Percentiles rank a stretch among this genome's conserved stretches.
Evolutionary conservation across 1,140 invertebrate genomes (phyloP).

Genomic region (Drosophila kurseongensis): DNA sequence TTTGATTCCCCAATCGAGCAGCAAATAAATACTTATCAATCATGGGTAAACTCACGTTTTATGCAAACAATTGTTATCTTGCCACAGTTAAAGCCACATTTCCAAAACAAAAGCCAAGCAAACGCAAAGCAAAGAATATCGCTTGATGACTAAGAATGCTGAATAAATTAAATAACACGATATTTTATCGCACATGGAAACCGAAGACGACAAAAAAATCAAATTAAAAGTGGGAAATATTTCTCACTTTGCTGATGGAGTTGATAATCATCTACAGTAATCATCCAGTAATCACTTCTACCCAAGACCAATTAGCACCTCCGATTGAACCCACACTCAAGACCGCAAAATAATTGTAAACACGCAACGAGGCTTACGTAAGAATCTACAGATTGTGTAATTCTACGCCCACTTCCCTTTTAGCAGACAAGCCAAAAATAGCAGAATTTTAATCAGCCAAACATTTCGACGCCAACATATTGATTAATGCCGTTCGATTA

Average conservation of each 20-base stretch:
- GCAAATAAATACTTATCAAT: conserved; percentile 40
- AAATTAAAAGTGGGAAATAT: conserved; percentile 8
- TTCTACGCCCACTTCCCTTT: conserved; percentile 20
- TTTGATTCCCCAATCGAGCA: conserved; percentile 1
- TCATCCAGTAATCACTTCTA: conserved; percentile 33
- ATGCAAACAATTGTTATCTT: conserved; percentile 65
- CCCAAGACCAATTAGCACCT: conserved; percentile 61
- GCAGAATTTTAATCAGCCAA: conserved; percentile 71
- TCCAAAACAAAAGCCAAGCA: conserved; percentile 9
- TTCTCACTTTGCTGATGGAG: conserved; percentile 23
- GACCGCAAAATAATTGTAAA: conserved; percentile 50
- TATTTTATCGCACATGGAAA: conserved; percentile 5
- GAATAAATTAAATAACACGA: neutral
- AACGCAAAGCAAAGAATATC: neutral
- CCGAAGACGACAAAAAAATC: conserved; percentile 3
- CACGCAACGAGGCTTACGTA: conserved; percentile 49
- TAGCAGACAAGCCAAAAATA: conserved; percentile 58
- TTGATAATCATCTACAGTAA: conserved; percentile 33
- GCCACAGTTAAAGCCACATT: neutral
- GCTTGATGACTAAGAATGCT: conserved; percentile 44
- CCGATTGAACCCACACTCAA: conserved; percentile 43
- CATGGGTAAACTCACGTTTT: conserved; percentile 55
- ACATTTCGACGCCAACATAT: conserved; percentile 63
- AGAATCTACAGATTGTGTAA: conserved; percentile 30
- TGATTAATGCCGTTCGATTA: conserved; percentile 77